phyloP scores from a whole-genome alignment of 2,888 invertebrate species.

The Auanema sp. region DNA sequence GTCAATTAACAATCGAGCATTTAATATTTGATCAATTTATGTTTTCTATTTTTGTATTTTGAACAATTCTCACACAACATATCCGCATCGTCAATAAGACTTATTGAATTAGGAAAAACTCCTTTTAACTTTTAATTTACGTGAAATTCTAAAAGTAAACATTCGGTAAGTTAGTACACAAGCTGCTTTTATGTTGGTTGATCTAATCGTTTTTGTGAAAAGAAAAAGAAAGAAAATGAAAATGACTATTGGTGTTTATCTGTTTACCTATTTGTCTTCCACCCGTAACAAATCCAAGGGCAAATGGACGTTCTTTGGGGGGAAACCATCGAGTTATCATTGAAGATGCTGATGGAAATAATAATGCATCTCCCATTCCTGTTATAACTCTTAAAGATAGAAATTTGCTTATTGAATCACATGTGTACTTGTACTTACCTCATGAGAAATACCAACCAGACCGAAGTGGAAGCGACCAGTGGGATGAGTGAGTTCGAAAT shows the following conservation, averaged over 20 bases:
- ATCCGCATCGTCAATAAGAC: too few relatives aligned
- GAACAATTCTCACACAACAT: too few relatives aligned
- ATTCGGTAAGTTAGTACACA: neutral
- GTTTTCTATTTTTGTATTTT: too few relatives aligned
- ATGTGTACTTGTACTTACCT: too few relatives aligned
- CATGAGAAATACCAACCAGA: slow-evolving; percentile 48
- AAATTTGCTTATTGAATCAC: too few relatives aligned
- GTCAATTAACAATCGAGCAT: neutral
- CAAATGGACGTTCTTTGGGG: slow-evolving; percentile 61
- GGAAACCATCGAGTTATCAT: slow-evolving; percentile 62
- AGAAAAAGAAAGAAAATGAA: neutral
- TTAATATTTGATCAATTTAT: too few relatives aligned
- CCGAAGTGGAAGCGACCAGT: slow-evolving; percentile 43
- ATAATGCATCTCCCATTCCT: slow-evolving; percentile 54
- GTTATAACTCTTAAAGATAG: slow-evolving; percentile 55
- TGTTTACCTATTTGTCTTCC: slow-evolving; percentile 56
- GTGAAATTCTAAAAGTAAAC: neutral
- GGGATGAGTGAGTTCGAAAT: slow-evolving; percentile 55
- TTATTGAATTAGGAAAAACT: too few relatives aligned
- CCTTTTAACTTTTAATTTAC: too few relatives aligned
- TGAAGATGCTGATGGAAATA: slow-evolving; percentile 53
- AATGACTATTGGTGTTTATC: neutral
- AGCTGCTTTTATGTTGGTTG: slow-evolving; percentile 2
- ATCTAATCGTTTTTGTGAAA: slow-evolving; percentile 10
- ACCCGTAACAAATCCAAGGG: slow-evolving; percentile 61